A percentile compares a stretch with the other conserved stretches of the same genome.
Evolutionary conservation across 2,113 vertebrate species (phyloP).

Genomic region (Odontophorus gujanensis): DNA sequence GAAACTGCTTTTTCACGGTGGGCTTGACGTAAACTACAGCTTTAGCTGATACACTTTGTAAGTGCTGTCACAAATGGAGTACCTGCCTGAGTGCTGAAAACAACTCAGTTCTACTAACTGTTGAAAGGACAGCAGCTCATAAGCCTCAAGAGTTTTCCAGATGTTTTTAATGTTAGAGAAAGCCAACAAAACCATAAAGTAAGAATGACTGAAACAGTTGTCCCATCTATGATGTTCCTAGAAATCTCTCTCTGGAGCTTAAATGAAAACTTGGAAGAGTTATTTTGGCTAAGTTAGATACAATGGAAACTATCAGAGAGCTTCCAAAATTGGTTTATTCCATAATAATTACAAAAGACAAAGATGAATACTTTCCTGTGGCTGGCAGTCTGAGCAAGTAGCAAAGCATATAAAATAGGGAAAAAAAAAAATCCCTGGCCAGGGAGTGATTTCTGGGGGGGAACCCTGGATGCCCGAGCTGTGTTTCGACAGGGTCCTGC

Average conservation of each 20-base stretch:
- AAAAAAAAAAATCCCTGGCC: neutral
- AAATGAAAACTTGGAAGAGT: conserved; percentile 30
- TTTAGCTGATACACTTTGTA: neutral
- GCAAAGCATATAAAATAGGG: neutral
- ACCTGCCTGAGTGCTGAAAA: neutral
- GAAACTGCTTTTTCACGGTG: neutral
- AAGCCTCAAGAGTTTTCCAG: conserved; percentile 31
- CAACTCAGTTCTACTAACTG: neutral
- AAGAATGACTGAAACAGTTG: conserved; percentile 22
- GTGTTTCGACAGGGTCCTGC: neutral
- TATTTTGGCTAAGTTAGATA: conserved; percentile 16
- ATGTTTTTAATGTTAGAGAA: conserved; percentile 37
- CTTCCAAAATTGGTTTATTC: conserved; percentile 25
- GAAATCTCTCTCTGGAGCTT: conserved; percentile 55
- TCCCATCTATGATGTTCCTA: conserved; percentile 49
- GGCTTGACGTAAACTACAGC: neutral
- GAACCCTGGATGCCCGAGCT: neutral
- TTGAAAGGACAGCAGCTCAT: neutral
- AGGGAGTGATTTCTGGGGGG: neutral
- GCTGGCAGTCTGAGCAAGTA: neutral
- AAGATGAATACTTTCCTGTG: neutral
- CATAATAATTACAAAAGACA: neutral
- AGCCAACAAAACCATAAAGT: conserved; percentile 45
- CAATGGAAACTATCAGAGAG: neutral
- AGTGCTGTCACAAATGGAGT: neutral